Percentiles rank a stretch among this genome's conserved stretches.
Conservation (phyloP, 2,888 invertebrate genomes). For the Trichogramma dendrolimi region DNA sequence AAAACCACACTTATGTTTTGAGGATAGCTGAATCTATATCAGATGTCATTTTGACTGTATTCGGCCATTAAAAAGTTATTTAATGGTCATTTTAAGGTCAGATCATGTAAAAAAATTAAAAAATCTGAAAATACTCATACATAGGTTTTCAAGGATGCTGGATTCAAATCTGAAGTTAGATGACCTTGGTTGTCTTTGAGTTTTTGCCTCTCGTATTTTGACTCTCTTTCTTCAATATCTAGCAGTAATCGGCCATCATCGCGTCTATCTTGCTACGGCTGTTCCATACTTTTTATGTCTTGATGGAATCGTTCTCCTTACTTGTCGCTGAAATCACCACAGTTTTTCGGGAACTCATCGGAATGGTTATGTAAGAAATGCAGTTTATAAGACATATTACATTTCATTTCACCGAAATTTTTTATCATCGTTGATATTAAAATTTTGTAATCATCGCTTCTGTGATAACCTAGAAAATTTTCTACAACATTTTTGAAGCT, state of each 20-base stretch:
- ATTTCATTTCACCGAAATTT: conserved; percentile 24
- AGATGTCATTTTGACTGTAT: too few relatives aligned
- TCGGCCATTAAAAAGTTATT: too few relatives aligned
- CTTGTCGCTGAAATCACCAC: conserved; percentile 1
- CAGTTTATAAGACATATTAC: conserved; percentile 37
- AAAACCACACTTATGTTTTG: too few relatives aligned
- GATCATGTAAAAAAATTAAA: too few relatives aligned
- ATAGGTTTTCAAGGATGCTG: too few relatives aligned
- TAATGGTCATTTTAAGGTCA: too few relatives aligned
- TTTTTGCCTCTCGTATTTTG: conserved; percentile 3
- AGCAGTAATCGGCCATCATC: conserved; percentile 43
- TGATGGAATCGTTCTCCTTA: conserved; percentile 42
- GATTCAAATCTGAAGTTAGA: neutral
- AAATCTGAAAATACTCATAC: too few relatives aligned
- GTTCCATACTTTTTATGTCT: conserved; percentile 31
- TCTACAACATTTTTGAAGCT: conserved; percentile 17
- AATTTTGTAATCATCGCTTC: conserved; percentile 26
- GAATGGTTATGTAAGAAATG: conserved; percentile 39
- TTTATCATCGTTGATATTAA: conserved; percentile 31
- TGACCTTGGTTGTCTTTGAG: conserved; percentile 13
- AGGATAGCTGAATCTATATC: too few relatives aligned
- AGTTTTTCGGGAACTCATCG: neutral
- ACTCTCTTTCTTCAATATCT: conserved; percentile 29
- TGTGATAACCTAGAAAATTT: conserved; percentile 27
- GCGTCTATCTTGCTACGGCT: neutral